Evolutionary conservation across 2,888 invertebrate species (phyloP), one percentile per base, ranked within the genome.

Genomic region (Prenolepis imparis): DNA sequence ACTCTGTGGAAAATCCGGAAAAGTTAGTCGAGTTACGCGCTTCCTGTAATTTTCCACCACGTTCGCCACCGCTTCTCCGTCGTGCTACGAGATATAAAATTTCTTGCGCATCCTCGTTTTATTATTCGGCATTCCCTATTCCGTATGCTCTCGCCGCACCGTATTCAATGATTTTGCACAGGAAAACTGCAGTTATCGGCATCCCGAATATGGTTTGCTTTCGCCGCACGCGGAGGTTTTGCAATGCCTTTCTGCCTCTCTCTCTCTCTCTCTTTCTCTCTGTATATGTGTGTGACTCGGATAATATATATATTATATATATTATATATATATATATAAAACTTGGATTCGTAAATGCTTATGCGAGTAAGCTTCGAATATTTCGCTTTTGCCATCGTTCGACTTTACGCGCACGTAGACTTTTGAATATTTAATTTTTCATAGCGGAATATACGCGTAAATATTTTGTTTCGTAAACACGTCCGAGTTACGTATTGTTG

Each of bases 161-260:
- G 21, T 44, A 70, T 78, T 70, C 70, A 59, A 70, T 80, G 70
- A 80, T 80, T 70, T 80, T 24, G 44, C 59, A 24, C 18, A 18
- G 41, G 59, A 70, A 59, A 59, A 70, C 78, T 59, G 72, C 78
- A 70, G 72, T 80, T 80, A 80, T 80, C 72, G 72, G 59, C 32
- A 36, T 59, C 32, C 12, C 12, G 78, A 70, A 72, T 48, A n/a
- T 32, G 36, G 18, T 15, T 72, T 36, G 44, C 44, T 24, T 15
- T 21, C 44, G 59, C 12, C 21, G 12, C 52, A 44, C 24, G 24
- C 28, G 52, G 32, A 39, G 12, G 24, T 67, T 66, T 12, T 15
- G 39, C 39, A 48, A 21, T 32, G 66, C 9, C 21, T 21, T 36
- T 78, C 41, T 3, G 28, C n/a, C 41, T 36, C 36, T 36, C 5